Evolutionary conservation across 2,113 vertebrate genomes (phyloP), one percentile per base, ranked within the genome.

Genomic region (Pomatostomus ruficeps): DNA sequence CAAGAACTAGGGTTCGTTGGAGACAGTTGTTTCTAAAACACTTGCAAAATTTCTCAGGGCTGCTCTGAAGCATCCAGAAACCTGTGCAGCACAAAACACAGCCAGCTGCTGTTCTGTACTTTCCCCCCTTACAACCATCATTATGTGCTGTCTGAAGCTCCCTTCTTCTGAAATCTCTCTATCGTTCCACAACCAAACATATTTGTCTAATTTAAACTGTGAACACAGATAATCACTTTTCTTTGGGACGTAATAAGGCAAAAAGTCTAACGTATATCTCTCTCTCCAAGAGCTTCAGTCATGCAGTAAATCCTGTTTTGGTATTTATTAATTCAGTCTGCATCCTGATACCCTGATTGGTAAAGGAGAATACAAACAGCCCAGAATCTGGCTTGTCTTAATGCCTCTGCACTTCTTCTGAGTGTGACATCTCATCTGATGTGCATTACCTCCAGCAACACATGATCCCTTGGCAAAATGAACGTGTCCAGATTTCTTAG

Each of bases 351-450:
- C 46, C 23, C 31, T 90, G 77, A 96, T 31, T 88, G 87, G 77
- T 68, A 73, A 91, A 83, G 75, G 61, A 76, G 65, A 95, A 82
- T 36, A 72, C 77, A 94, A 62, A 35, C 97, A 91, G 82, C 70
- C n/a, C 76, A 94, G 95, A 94, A 96, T 96, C 71, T 93, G 93
- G 88, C 87, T 96, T 93, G 83, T 96, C 86, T 96, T 92, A 97
- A 97, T 1, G 88, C 72, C 85, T 97, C 95, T 91, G 88, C 84
- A n/a, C 82, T 88, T 95, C 95, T 91, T 92, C 88, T 61, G 87
- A 83, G 66, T 95, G 91, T 95, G 96, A 97, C 96, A 98, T 97
- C 95, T 98, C 96, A 92, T 98, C 97, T 91, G 93, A 96, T 97
- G 92, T 95, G 93, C 94, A 91, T 96, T 97, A 96, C 96, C 95